These are phyloP conservation scores for Epinephelus moara DNA, from an alignment of 2,113 vertebrate species.

Conservation along the genomic window DNA sequence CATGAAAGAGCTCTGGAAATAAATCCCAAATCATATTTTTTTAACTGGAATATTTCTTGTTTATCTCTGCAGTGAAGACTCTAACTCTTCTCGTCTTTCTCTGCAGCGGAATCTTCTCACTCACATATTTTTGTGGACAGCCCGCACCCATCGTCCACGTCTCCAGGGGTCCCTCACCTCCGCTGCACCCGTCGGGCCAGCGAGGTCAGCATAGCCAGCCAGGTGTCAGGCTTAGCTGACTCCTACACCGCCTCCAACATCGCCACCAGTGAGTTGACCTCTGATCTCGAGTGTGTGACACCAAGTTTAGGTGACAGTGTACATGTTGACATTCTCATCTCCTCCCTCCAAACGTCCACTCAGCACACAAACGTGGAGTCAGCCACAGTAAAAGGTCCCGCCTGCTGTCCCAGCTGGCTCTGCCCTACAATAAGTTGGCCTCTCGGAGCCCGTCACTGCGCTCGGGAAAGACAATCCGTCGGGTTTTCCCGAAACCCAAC, in stretches of 20 bases:
- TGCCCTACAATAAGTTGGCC: slow-evolving; percentile 85
- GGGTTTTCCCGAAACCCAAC: slow-evolving; percentile 64
- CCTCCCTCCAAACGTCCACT: slow-evolving; percentile 67
- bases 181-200: slow-evolving; percentile 90
- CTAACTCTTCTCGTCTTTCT: slow-evolving; percentile 24
- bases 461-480: slow-evolving; percentile 75
- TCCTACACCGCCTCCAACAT: slow-evolving; percentile 95
- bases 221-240: slow-evolving; percentile 94
- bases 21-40: neutral
- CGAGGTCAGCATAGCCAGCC: slow-evolving; percentile 96
- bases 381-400: slow-evolving; percentile 86
- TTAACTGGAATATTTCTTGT: neutral
- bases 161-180: slow-evolving; percentile 85
- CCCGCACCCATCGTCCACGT: slow-evolving; percentile 82
- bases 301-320: slow-evolving; percentile 22
- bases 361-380: slow-evolving; percentile 85
- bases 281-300: neutral
- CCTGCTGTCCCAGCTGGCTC: slow-evolving; percentile 90
- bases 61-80: neutral
- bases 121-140: slow-evolving; percentile 80
- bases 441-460: slow-evolving; percentile 75
- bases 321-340: slow-evolving; percentile 60
- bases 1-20: neutral
- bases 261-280: slow-evolving; percentile 91
- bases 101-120: slow-evolving; percentile 81